Percentiles rank a stretch among this genome's conserved stretches.
Conservation (phyloP, 2,797 vertebrate genomes). For the Malacoctenus gilli region DNA sequence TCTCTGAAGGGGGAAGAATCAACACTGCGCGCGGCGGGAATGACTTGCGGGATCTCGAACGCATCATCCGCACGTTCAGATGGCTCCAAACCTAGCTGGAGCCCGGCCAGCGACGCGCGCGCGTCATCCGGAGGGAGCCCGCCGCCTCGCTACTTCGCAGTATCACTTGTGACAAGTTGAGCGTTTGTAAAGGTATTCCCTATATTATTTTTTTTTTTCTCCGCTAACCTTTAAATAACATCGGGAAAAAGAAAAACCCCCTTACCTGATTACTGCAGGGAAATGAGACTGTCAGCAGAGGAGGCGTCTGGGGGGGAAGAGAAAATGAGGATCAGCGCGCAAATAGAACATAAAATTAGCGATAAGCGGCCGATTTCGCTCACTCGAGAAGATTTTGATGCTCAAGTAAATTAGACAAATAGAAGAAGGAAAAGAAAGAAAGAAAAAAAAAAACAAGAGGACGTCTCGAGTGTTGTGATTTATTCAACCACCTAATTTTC, state of each 20-base stretch:
- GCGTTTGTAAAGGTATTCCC: conserved; percentile 22
- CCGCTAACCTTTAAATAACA: conserved; percentile 45
- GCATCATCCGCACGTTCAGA: no score
- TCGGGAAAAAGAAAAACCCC: no score
- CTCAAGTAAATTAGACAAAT: conserved; percentile 22
- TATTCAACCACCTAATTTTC: conserved; percentile 34
- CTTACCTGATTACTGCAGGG: conserved; percentile 26
- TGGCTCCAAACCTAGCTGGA: conserved; percentile 33
- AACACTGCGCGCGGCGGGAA: no score
- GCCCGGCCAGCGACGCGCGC: conserved; percentile 16
- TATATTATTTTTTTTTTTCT: conserved; percentile 27
- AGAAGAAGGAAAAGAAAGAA: no score
- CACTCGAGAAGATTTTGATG: conserved; percentile 33
- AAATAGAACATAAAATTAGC: conserved; percentile 34
- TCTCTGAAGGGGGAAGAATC: no score
- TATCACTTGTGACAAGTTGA: conserved; percentile 32
- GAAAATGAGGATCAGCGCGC: conserved; percentile 24
- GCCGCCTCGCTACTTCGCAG: conserved; percentile 14
- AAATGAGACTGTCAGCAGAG: conserved; percentile 22
- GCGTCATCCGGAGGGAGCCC: conserved; percentile 13
- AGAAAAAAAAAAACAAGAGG: not conserved
- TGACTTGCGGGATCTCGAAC: not conserved
- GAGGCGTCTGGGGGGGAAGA: conserved; percentile 10
- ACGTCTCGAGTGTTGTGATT: conserved; percentile 21
- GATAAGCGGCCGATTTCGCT: conserved; percentile 23